Conservation (phyloP, 2,113 vertebrate species). For the Pomatorhinus ruficollis region DNA sequence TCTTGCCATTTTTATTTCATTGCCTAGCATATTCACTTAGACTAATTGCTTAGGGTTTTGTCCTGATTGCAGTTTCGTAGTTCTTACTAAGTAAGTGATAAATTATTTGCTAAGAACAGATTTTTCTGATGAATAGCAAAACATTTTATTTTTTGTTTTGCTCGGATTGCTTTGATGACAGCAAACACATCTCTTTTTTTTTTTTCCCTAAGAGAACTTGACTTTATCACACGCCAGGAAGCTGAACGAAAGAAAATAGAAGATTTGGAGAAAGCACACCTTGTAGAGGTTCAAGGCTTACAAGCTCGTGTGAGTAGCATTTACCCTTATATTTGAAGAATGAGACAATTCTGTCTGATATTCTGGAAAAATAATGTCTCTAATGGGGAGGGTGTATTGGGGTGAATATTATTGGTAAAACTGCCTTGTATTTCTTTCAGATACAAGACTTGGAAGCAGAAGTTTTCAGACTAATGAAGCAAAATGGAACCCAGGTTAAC, state of each 20-base stretch:
- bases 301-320: slow-evolving; percentile 86
- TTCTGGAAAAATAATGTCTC: not conserved
- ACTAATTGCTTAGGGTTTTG: not conserved
- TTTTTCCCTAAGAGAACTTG: slow-evolving; percentile 85
- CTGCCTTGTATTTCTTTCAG: slow-evolving; percentile 66
- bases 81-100: not conserved
- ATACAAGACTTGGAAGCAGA: slow-evolving; percentile 91
- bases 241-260: slow-evolving; percentile 91
- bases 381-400: not conserved
- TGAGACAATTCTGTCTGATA: not conserved
- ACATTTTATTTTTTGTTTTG: not conserved
- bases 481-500: slow-evolving; percentile 94
- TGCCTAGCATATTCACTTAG: not conserved
- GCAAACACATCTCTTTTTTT: not conserved
- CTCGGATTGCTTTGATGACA: slow-evolving; percentile 18
- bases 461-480: slow-evolving; percentile 92
- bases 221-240: slow-evolving; percentile 95
- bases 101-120: not conserved
- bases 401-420: not conserved
- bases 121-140: not conserved
- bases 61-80: not conserved
- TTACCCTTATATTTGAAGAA: not conserved
- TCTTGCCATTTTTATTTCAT: not conserved
- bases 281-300: slow-evolving; percentile 90
- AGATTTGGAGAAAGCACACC: slow-evolving; percentile 91